Evolutionary conservation across 2,888 invertebrate genomes (phyloP), one percentile per base, ranked within the genome.

Genomic region (Sclerodermus sp.): DNA sequence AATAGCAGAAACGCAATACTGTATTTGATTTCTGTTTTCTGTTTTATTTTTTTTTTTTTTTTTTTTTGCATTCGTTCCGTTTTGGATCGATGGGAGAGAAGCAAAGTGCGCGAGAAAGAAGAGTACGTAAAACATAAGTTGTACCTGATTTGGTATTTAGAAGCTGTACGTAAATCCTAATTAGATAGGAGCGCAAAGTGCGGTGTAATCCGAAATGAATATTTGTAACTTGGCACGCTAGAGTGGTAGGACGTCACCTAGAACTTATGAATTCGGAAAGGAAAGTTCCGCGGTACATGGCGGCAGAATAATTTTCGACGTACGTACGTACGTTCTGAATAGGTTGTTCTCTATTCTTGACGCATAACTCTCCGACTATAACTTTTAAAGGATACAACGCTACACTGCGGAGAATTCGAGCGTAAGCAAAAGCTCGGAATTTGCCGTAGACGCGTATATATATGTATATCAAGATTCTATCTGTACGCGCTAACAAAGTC

Each of bases 251-350:
- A 23, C 32, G 36, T 42, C 44, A 40, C 32, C 17, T 42, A 30
- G 42, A 42, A 30, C 40, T 53, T 36, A 39, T 30, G 42, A 42
- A 49, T 49, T 50, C 39, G 49, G 42, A 47, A 23, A 23, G 49
- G 42, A 47, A 23, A 23, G 39, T 53, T 55, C 32, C 44, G 16
- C 30, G 44, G 36, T 15, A 34, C 18, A 39, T 23, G 41, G 42
- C 39, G 12, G 44, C 37, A 45, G 51, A 57, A 51, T 55, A 57
- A 57, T 57, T 49, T 49, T 49, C 47, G 42, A 8, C n/a, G n/a
- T 44, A 55, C 48, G 45, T 38, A 36, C 39, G 14, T 12, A 36
- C 6, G 41, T 42, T 34, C 34, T 12, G 48, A 57, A 56, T 49
- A 46, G 45, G 47, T 45, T 44, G 42, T 13, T 18, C 30, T 30